Evolutionary conservation across 2,888 invertebrate genomes (phyloP), one percentile per base, ranked within the genome.

Genomic region (Acleris laterana): DNA sequence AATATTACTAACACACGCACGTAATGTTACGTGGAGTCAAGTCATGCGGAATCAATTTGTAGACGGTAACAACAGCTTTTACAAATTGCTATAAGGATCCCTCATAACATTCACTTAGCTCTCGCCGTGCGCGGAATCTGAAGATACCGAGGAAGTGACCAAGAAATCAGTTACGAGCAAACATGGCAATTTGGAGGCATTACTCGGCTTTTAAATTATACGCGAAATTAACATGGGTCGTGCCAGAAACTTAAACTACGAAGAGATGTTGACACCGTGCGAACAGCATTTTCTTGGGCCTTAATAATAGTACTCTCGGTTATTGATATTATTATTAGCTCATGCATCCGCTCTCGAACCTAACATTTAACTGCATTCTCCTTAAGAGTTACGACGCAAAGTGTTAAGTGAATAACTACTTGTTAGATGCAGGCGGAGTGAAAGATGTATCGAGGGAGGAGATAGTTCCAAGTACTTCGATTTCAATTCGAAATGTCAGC

Each of bases 41-140:
- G 72, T 72, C 76, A 77, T 73, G 76, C 74, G 70, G 73, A 75
- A 72, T 74, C 76, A 75, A 74, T 78, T 75, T 74, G 73, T 68
- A 69, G 56, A 49, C 19, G 68, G 70, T 71, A 72, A 74, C 70
- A 71, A 70, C 72, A 62, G 69, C 71, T 72, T 69, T 75, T 71
- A 69, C 63, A 72, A 75, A 75, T 78, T 76, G 74, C 74, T 56
- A 38, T 70, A 71, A 75, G 72, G 70, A 72, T 70, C 70, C 68
- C 50, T 55, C 61, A 69, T 71, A 70, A 71, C 71, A 73, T 74
- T 75, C 75, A 74, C 74, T 75, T 77, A 70, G 63, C 44, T 57
- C 51, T 46, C 46, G 46, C 17, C 32, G 32, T 49, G 48, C 56
- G 61, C 22, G 65, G 66, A 62, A 62, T 59, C 28, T 9, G 53